Conservation (phyloP, 2,888 invertebrate genomes). For the Troides aeacus region DNA sequence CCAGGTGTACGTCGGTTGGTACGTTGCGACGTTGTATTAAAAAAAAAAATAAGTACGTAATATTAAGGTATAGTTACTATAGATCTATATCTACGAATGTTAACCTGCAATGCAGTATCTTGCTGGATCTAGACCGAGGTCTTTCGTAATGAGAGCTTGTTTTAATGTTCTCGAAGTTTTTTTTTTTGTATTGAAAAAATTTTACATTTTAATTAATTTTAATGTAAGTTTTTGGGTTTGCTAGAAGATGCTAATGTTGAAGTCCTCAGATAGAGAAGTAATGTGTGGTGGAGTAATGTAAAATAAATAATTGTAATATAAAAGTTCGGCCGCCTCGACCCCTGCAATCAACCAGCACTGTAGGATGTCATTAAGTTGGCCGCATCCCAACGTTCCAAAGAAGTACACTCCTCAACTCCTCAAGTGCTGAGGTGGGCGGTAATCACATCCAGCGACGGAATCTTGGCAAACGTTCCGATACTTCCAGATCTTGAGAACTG, state of each 20-base stretch:
- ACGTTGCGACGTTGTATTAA: too few species aligned
- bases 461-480: conserved; percentile 25
- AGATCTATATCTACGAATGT: too few species aligned
- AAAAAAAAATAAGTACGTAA: too few species aligned
- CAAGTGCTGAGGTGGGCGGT: conserved; percentile 13
- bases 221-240: not conserved
- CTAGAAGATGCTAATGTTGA: too few species aligned
- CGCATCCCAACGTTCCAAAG: conserved; percentile 11
- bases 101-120: conserved; percentile 20
- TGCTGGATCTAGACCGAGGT: conserved; percentile 3
- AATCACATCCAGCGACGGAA: conserved; percentile 10
- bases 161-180: not conserved
- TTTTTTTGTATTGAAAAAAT: too few species aligned
- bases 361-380: conserved; percentile 24
- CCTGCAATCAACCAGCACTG: not conserved
- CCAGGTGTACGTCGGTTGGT: too few species aligned
- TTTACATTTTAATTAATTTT: not conserved
- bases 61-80: too few species aligned
- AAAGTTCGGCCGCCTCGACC: not conserved
- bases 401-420: conserved; percentile 21
- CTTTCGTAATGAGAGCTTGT: conserved; percentile 12
- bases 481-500: conserved; percentile 20
- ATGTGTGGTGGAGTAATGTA: too few species aligned
- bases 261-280: too few species aligned
- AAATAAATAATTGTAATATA: not conserved